Evolutionary conservation across 2,797 vertebrate genomes (phyloP), one percentile per base, ranked within the genome.

Genomic region (Galaxias olidus): DNA sequence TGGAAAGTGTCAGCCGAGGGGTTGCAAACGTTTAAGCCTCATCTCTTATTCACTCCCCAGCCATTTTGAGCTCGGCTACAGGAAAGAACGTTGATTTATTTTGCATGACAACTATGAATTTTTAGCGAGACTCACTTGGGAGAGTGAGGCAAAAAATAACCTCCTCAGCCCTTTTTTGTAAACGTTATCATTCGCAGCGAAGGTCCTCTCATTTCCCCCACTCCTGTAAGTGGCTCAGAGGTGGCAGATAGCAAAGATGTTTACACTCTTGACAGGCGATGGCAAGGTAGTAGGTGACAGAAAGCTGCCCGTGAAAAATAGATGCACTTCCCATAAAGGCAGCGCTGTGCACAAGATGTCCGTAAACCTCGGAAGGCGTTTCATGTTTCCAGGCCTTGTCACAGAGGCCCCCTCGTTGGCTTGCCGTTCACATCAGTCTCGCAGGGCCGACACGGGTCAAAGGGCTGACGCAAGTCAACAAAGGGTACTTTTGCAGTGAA

Each of bases 11-110:
- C 93, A 93, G 88, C 77, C 76, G 79, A 87, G 91, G 87, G 87
- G 86, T 85, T 87, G 90, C 80, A 86, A 91, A 90, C 87, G 79
- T 93, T 94, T 93, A 94, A 85, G 86, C 85, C 85, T 94, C 86
- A 84, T 93, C 76, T 87, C 87, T 87, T 88, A 92, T 93, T 93
- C 91, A 89, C 86, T 91, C 87, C 83, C 78, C 84, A 87, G 87
- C 66, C 71, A 82, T 90, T 92, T 93, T 88, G 86, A 83, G 84
- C 85, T 84, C 73, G 68, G 81, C 87, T 68, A 57, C 59, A 69
- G 73, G 82, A 86, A 82, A 82, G 59, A 72, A 73, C 48, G 56
- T 69, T 76, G 80, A 86, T 87, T 84, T 90, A 91, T 92, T 94
- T 93, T 90, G 86, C 85, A 90, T 91, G 88, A 85, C 84, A 92